A percentile compares a stretch with the other conserved stretches of the same genome.
These are phyloP conservation scores for Ceratothoa steindachneri DNA, from an alignment of 2,888 invertebrate genomes.

Conservation along the genomic window DNA sequence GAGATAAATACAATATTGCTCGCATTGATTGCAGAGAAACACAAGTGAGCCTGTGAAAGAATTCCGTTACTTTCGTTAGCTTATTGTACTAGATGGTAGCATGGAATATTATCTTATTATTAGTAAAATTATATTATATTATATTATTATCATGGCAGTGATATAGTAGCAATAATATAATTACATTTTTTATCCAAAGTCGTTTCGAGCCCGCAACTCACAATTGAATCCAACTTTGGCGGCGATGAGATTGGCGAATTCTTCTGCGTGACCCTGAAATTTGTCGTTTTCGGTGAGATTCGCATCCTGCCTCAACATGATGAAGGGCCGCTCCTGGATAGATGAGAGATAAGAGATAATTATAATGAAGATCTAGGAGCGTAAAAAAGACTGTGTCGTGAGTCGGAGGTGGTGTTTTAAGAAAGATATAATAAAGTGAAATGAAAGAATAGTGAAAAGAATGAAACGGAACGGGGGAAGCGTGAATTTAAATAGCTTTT, in stretches of 20 bases:
- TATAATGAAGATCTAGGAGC: background rate
- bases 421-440: too few relatives aligned
- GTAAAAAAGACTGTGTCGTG: too few relatives aligned
- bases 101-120: conserved; percentile 2
- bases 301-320: conserved; percentile 49
- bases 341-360: background rate
- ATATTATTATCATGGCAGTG: background rate
- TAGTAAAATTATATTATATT: conserved; percentile 5
- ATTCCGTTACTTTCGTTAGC: too few relatives aligned
- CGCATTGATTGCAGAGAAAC: too few relatives aligned
- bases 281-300: conserved; percentile 65
- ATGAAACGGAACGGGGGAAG: too few relatives aligned
- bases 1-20: too few relatives aligned
- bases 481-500: too few relatives aligned
- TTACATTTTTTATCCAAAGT: background rate
- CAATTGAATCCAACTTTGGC: conserved; percentile 32
- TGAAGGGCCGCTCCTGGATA: conserved; percentile 51
- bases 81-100: too few relatives aligned
- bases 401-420: too few relatives aligned
- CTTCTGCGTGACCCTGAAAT: conserved; percentile 83
- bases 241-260: conserved; percentile 40
- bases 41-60: too few relatives aligned
- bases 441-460: too few relatives aligned
- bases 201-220: conserved; percentile 30
- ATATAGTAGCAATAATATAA: conserved; percentile 1